A percentile compares a stretch with the other conserved stretches of the same genome.
Conservation (phyloP, 2,888 invertebrate genomes). For the Agriopis leucophaearia region DNA sequence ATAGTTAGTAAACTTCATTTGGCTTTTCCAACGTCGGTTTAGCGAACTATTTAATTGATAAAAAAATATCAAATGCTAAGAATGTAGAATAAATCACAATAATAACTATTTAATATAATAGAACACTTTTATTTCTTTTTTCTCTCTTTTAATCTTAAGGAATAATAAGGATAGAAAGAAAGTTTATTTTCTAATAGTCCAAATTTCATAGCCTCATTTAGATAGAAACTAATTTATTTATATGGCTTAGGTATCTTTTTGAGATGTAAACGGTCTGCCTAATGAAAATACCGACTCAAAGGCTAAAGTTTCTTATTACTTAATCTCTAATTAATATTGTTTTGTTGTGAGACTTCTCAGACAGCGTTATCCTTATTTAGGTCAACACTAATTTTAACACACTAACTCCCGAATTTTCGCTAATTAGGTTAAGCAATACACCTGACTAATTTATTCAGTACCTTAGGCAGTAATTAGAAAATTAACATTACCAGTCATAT, state of each 20-base stretch:
- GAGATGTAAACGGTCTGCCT: neutral
- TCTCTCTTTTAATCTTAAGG: too few relatives aligned
- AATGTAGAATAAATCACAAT: too few relatives aligned
- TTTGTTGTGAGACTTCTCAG: conserved; percentile 6
- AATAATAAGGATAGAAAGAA: too few relatives aligned
- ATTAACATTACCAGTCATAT: neutral
- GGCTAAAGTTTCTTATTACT: neutral
- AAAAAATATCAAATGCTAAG: too few relatives aligned
- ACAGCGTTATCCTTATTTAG: conserved; percentile 8
- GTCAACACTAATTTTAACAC: neutral
- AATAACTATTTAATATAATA: too few relatives aligned
- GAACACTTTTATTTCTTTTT: too few relatives aligned
- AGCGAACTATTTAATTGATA: too few relatives aligned
- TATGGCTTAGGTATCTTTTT: neutral
- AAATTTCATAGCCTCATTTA: neutral
- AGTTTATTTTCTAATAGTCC: neutral
- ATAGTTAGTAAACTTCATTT: too few relatives aligned
- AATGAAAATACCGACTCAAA: neutral
- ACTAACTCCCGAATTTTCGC: conserved; percentile 3
- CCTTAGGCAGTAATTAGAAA: neutral
- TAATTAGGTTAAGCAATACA: conserved; percentile 10
- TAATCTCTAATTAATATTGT: conserved; percentile 1
- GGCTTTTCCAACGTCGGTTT: too few relatives aligned
- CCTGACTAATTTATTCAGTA: neutral
- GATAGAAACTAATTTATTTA: neutral